Conservation (phyloP, 30 jellyfish, hydroid and myxozoan genomes). For the Aurelia sp. region DNA sequence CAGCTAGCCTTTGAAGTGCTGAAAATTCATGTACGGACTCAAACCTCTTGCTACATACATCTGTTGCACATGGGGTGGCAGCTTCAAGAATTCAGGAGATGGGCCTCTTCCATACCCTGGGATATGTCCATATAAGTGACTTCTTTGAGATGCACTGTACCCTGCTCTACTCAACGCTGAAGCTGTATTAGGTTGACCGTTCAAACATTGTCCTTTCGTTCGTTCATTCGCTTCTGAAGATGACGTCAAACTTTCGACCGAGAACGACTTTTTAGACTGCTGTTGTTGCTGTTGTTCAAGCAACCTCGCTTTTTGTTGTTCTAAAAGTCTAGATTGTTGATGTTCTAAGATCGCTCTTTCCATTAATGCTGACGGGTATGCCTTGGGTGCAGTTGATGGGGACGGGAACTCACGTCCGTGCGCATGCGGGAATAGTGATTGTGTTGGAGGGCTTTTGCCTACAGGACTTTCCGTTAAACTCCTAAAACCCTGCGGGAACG, state of each 20-base stretch:
- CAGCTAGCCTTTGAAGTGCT: not conserved
- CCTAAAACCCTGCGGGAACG: constrained; percentile 62
- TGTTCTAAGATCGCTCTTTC: constrained; percentile 58
- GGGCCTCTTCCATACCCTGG: constrained; percentile 69
- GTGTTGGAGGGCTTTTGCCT: constrained; percentile 74
- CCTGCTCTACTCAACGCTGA: constrained; percentile 68
- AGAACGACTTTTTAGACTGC: constrained; percentile 78
- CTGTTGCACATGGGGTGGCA: constrained; percentile 72
- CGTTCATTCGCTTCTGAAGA: constrained; percentile 70
- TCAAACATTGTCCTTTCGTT: constrained; percentile 64
- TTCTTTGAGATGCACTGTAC: constrained; percentile 64
- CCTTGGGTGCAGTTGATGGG: constrained; percentile 57
- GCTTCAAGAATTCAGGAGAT: constrained; percentile 55
- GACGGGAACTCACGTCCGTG: constrained; percentile 74
- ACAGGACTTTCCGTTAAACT: constrained; percentile 64
- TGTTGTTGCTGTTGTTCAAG: constrained; percentile 39
- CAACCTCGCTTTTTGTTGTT: constrained; percentile 31
- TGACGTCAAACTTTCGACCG: constrained; percentile 90
- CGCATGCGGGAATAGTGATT: constrained; percentile 57
- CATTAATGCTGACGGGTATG: constrained; percentile 43
- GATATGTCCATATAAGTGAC: constrained; percentile 67
- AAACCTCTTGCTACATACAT: constrained; percentile 62
- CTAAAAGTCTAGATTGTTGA: constrained; percentile 24
- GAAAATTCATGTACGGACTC: constrained; percentile 61
- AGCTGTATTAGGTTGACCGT: constrained; percentile 63